A percentile compares a stretch with the other conserved stretches of the same genome.
Conservation (phyloP, 2,113 vertebrate species). For the Donacobius atricapilla region DNA sequence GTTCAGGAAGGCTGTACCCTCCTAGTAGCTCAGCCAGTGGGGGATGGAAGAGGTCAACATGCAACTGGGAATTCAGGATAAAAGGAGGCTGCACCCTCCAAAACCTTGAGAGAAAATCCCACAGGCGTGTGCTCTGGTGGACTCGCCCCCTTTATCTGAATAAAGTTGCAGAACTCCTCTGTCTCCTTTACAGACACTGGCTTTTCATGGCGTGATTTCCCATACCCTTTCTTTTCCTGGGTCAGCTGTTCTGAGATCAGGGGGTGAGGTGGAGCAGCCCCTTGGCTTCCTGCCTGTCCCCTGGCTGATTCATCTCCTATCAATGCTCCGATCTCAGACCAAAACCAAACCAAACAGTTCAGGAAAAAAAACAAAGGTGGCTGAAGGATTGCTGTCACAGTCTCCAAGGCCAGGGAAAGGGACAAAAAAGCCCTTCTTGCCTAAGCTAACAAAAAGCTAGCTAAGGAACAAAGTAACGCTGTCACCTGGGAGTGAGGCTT, state of each 20-base stretch:
- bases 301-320: too few relatives aligned
- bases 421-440: neutral
- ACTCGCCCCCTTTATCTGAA: too few relatives aligned
- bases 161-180: neutral
- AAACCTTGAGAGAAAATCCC: neutral
- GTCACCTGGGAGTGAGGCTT: neutral
- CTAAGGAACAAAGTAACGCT: neutral
- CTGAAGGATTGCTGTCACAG: fast-evolving
- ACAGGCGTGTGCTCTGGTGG: fast-evolving
- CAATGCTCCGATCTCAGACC: fast-evolving
- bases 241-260: neutral
- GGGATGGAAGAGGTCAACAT: neutral
- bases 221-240: fast-evolving
- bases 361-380: neutral
- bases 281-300: neutral
- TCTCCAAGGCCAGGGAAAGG: neutral
- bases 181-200: neutral
- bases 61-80: neutral
- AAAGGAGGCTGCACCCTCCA: neutral
- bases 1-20: neutral
- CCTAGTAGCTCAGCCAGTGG: neutral
- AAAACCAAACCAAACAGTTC: neutral
- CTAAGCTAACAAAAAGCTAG: neutral
- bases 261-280: too few relatives aligned
- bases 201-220: neutral